A percentile compares a stretch with the other conserved stretches of the same genome.
These are phyloP conservation scores for Agonopterix subpropinquella DNA, from an alignment of 2,888 invertebrate species.

Conservation along the genomic window DNA sequence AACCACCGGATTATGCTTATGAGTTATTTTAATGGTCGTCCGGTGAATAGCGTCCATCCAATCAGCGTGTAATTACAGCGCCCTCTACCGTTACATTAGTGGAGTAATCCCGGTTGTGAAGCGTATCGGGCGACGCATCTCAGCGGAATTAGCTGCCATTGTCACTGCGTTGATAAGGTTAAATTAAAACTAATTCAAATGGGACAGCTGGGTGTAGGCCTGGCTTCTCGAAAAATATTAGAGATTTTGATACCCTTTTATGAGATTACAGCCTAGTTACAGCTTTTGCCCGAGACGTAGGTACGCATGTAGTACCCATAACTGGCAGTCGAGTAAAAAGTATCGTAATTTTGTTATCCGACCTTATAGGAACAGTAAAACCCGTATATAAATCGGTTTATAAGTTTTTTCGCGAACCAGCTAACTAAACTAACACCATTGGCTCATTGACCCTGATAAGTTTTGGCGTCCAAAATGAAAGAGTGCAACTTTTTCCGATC, in stretches of 20 bases:
- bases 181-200: slow-evolving; percentile 28
- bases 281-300: too few relatives aligned
- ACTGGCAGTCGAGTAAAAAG: too few relatives aligned
- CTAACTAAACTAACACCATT: too few relatives aligned
- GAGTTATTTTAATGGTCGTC: slow-evolving; percentile 20
- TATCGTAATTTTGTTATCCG: too few relatives aligned
- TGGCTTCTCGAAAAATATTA: not conserved
- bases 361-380: too few relatives aligned
- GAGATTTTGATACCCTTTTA: not conserved
- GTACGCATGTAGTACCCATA: too few relatives aligned
- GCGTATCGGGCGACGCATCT: slow-evolving; percentile 29
- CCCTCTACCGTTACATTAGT: slow-evolving; percentile 20
- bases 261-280: too few relatives aligned
- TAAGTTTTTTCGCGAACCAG: too few relatives aligned
- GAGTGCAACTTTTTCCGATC: too few relatives aligned
- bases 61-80: slow-evolving; percentile 22
- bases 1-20: slow-evolving; percentile 13
- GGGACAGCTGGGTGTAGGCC: not conserved
- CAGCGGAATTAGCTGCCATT: slow-evolving; percentile 28
- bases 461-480: too few relatives aligned
- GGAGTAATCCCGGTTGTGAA: slow-evolving; percentile 14
- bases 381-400: too few relatives aligned
- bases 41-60: slow-evolving; percentile 15
- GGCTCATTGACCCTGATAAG: too few relatives aligned
- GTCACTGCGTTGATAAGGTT: slow-evolving; percentile 21